phyloP scores from a whole-genome alignment of 2,888 invertebrate genomes.

The Ditula angustiorana region DNA sequence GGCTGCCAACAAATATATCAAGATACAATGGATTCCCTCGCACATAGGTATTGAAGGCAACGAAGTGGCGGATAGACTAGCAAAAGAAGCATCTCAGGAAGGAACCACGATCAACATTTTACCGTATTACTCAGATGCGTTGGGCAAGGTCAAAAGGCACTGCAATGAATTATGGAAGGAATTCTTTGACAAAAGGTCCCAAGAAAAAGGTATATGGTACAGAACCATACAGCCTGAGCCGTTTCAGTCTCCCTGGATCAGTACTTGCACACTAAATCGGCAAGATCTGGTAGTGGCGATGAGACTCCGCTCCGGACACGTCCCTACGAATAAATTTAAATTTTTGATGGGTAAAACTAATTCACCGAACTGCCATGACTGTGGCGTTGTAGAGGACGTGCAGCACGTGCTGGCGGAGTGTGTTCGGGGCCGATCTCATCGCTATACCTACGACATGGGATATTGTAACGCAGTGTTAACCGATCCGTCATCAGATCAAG shows the following conservation, averaged over 20 bases:
- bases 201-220: conserved; percentile 28
- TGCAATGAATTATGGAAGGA: conserved; percentile 16
- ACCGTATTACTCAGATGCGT: conserved; percentile 11
- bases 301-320: neutral
- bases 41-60: conserved; percentile 34
- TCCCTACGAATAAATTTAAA: too few relatives aligned
- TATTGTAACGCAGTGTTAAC: too few relatives aligned
- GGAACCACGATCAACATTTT: neutral
- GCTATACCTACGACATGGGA: too few relatives aligned
- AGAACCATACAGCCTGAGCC: conserved; percentile 5
- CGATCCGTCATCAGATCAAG: too few relatives aligned
- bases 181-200: conserved; percentile 15
- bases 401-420: too few relatives aligned
- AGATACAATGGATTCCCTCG: conserved; percentile 14
- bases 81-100: conserved; percentile 15
- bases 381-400: too few relatives aligned
- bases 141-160: neutral
- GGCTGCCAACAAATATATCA: neutral
- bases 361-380: too few relatives aligned
- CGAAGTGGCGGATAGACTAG: conserved; percentile 22
- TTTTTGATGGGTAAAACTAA: too few relatives aligned
- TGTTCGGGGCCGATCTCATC: too few relatives aligned
- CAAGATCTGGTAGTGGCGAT: neutral
- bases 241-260: neutral
- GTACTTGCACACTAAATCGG: neutral